Conservation (phyloP, 2,888 invertebrate genomes). For the Cistogaster globosa region DNA sequence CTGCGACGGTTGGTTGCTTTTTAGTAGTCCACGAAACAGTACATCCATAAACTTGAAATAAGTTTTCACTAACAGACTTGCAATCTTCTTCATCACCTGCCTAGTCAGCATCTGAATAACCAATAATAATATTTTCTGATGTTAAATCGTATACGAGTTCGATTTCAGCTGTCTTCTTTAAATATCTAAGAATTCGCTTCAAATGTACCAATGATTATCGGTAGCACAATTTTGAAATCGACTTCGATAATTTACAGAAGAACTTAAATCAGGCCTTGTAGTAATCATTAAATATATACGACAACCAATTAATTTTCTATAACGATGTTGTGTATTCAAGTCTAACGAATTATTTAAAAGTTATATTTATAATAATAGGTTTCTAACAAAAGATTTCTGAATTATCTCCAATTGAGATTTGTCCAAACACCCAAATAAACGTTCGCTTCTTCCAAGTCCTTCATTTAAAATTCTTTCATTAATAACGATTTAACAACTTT, state of each 20-base stretch:
- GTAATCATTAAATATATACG: slow-evolving; percentile 6
- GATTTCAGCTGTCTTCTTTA: too few species aligned
- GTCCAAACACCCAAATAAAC: not conserved
- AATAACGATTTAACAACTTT: slow-evolving; percentile 6
- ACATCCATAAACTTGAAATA: slow-evolving; percentile 9
- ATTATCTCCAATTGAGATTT: not conserved
- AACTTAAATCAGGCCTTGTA: not conserved
- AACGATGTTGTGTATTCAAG: not conserved
- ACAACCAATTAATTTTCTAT: not conserved
- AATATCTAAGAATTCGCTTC: not conserved
- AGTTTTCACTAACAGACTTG: too few species aligned
- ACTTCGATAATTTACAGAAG: not conserved
- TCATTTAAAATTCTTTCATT: not conserved
- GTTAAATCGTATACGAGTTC: too few species aligned
- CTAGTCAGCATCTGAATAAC: slow-evolving; percentile 15
- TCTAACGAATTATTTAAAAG: not conserved
- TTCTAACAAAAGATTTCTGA: too few species aligned
- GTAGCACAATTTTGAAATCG: slow-evolving; percentile 1
- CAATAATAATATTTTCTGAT: not conserved
- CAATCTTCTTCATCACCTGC: not conserved
- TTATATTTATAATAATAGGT: too few species aligned
- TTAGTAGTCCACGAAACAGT: not conserved
- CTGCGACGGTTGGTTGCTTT: slow-evolving; percentile 8
- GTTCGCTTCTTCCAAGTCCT: too few species aligned
- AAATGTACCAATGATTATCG: too few species aligned